Base-by-base conservation (phyloP, 1,140 invertebrate species). In the Lucilia cuprina region DNA sequence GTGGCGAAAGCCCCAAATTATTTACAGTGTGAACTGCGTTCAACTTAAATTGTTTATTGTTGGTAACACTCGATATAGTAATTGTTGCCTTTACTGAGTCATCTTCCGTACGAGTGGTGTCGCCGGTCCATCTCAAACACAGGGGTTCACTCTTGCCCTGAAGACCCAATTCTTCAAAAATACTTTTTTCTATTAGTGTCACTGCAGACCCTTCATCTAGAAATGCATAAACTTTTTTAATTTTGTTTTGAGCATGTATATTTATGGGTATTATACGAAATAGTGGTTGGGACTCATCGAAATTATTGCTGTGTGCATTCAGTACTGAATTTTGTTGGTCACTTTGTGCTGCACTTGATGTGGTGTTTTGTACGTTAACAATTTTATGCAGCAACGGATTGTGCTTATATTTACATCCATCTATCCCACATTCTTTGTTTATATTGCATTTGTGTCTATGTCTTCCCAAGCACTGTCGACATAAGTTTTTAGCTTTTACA, bases 251-350 rank as follows among this genome's bases (percentile, higher is more conserved):
- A 19, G 10, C 65, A 83, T 83, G 47, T 25, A 83, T n/a, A 35
- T 19, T 14, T 47, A 83, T 70, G 13, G 82, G 82, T 19, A 83
- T n/a, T 41, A 83, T 83, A 49, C 65, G 41, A 83, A 65, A 82
- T n/a, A 65, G 13, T 17, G n/a, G 10, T 80, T 80, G 25, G 49
- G 21, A 9, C 25, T 34, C 25, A n/a, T 82, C 49, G 25, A 30
- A 12, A 30, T 25, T 82, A 50, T 14, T 12, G 55, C 50, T 55
- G 10, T 65, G 19, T 14, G 35, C 17, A 19, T 49, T 55, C 19
- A 49, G 21, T 25, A 13, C n/a, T 30, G 14, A 3, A 13, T 17
- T 82, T 75, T 34, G 25, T 35, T 75, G 13, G 55, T 60, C 7
- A 14, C 9, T 25, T 35, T 17, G 74, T 30, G 10, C 14, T 34